Evolutionary conservation across 2,888 invertebrate species (phyloP).

Genomic region (Zhengitettix transpicula): DNA sequence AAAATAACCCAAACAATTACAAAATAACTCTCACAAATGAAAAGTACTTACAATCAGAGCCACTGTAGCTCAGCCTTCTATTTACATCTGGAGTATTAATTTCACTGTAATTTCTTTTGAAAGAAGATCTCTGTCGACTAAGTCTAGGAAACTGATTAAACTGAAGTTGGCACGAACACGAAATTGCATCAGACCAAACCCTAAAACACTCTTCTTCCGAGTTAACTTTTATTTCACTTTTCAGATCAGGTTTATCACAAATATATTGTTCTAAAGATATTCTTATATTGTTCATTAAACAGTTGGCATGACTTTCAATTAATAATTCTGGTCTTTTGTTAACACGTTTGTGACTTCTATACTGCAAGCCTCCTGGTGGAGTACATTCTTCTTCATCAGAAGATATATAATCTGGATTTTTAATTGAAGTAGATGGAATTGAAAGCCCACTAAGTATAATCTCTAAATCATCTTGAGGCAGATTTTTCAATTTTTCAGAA

Average conservation of each 20-base stretch:
- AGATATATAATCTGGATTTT: slow-evolving; percentile 33
- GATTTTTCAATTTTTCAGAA: slow-evolving; percentile 37
- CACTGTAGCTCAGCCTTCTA: too few relatives aligned
- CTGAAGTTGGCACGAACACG: slow-evolving; percentile 48
- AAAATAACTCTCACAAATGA: not conserved
- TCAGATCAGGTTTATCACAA: slow-evolving; percentile 19
- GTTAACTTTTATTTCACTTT: slow-evolving; percentile 28
- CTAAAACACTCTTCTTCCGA: slow-evolving; percentile 39
- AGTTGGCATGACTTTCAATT: slow-evolving; percentile 29
- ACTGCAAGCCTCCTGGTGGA: slow-evolving; percentile 2
- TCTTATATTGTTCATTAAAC: slow-evolving; percentile 27
- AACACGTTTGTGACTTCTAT: not conserved
- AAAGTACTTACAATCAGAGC: too few relatives aligned
- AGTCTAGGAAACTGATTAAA: slow-evolving; percentile 33
- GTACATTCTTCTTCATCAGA: slow-evolving; percentile 36
- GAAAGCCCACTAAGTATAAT: not conserved
- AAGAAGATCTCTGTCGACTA: slow-evolving; percentile 33
- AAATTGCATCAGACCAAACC: slow-evolving; percentile 37
- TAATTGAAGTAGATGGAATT: slow-evolving; percentile 13
- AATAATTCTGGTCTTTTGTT: not conserved
- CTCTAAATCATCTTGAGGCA: slow-evolving; percentile 5
- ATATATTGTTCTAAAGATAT: slow-evolving; percentile 16
- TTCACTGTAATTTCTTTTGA: slow-evolving; percentile 29
- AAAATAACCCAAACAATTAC: not conserved
- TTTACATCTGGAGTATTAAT: too few relatives aligned